A percentile compares a stretch with the other conserved stretches of the same genome.
Conservation (phyloP, 2,888 invertebrate genomes). For the Copidosoma aretas region DNA sequence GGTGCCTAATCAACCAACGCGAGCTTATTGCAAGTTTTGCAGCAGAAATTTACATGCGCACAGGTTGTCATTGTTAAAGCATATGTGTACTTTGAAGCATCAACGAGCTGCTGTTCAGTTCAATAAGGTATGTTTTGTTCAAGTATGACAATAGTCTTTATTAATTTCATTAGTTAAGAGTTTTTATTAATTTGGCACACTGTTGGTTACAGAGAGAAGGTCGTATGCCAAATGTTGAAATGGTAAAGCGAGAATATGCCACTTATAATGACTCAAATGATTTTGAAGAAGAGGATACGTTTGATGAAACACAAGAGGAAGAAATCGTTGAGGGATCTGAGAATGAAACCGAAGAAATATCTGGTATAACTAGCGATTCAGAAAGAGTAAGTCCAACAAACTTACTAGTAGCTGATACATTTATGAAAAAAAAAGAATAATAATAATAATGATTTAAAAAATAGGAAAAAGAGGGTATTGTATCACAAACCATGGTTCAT, state of each 20-base stretch:
- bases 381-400: constrained; percentile 27
- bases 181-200: too few species aligned
- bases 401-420: constrained; percentile 15
- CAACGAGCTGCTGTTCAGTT: constrained; percentile 60
- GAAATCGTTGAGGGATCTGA: neutral
- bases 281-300: constrained; percentile 36
- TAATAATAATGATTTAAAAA: constrained; percentile 5
- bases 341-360: neutral
- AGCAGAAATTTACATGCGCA: constrained; percentile 69
- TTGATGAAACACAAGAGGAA: constrained; percentile 23
- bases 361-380: constrained; percentile 24
- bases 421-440: neutral
- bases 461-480: constrained; percentile 50
- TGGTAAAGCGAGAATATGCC: constrained; percentile 10
- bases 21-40: constrained; percentile 68
- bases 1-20: constrained; percentile 65
- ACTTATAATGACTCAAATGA: too few species aligned
- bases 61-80: constrained; percentile 67
- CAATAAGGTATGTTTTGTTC: constrained; percentile 15
- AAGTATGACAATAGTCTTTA: neutral
- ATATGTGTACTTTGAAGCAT: constrained; percentile 69
- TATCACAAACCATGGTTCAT: constrained; percentile 57
- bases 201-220: too few species aligned
- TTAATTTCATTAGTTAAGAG: too few species aligned
- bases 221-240: constrained; percentile 11